A percentile compares a stretch with the other conserved stretches of the same genome.
phyloP scores from a whole-genome alignment of 2,113 vertebrate species.

The Elgaria multicarinata region DNA sequence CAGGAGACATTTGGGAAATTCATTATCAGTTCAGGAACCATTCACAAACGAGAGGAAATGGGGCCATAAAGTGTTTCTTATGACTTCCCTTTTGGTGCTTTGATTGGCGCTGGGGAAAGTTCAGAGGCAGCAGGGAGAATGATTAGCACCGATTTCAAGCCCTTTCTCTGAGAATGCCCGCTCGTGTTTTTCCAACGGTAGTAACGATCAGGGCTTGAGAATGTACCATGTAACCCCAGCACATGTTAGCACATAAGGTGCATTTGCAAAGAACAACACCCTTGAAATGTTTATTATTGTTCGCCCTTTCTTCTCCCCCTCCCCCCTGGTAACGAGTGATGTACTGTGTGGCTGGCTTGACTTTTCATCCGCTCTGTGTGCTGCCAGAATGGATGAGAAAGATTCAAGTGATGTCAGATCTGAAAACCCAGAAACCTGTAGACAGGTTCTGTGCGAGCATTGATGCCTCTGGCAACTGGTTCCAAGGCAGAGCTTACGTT shows the following conservation, averaged over 20 bases:
- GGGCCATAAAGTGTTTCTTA: conserved; percentile 21
- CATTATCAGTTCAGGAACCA: background rate
- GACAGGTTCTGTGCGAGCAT: conserved; percentile 70
- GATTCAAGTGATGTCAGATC: conserved; percentile 62
- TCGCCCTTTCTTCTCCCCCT: background rate
- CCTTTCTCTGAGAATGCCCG: background rate
- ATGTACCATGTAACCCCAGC: conserved; percentile 38
- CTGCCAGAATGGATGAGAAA: conserved; percentile 58
- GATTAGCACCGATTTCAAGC: conserved; percentile 13
- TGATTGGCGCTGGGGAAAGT: conserved; percentile 5
- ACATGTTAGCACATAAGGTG: conserved; percentile 29
- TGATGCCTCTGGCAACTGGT: conserved; percentile 71
- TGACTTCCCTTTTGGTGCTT: conserved; percentile 8
- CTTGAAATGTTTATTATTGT: conserved; percentile 69
- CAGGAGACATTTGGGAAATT: background rate
- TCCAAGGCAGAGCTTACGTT: conserved; percentile 71
- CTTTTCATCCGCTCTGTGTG: conserved; percentile 58
- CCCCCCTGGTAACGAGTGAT: background rate
- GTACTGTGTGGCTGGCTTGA: conserved; percentile 47
- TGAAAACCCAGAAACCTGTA: conserved; percentile 73
- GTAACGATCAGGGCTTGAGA: conserved; percentile 1
- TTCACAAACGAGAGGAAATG: background rate
- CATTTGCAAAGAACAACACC: conserved; percentile 38
- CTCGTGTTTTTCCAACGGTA: background rate
- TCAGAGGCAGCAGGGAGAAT: background rate